Evolutionary conservation across 2,888 invertebrate genomes (phyloP), one percentile per base, ranked within the genome.

Genomic region (Napeogenes sylphis): DNA sequence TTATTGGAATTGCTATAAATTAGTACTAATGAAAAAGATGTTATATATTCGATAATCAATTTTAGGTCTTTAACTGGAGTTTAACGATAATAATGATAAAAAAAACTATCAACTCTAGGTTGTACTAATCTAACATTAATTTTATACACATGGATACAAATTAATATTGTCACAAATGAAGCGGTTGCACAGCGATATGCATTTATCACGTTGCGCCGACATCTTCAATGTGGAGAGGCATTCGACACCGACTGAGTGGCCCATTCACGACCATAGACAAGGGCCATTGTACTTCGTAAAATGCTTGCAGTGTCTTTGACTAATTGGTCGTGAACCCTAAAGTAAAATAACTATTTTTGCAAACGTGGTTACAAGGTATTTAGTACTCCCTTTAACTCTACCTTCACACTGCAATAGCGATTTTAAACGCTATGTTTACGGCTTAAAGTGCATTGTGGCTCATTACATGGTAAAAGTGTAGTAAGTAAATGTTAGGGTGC

Each of bases 211-310:
- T 70, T 80, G 84, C 81, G 77, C 66, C 82, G 84, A 81, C 82
- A 81, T 83, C 83, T 84, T 82, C 80, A 79, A 78, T 75, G 74
- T 78, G 70, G 74, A 85, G 85, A 77, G 81, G 82, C 74, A 78
- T 81, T 83, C 82, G 82, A 85, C 85, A 82, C 85, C 79, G 84
- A 73, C 85, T 79, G 86, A 86, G 86, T 82, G 83, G 82, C 75
- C 75, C 78, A 81, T 85, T 80, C 81, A 81, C 81, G 71, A 73
- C 70, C 77, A 78, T 71, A 80, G 79, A 81, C 80, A 79, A 83
- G 83, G 74, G 78, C 78, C 77, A 76, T 78, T 79, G 77, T 75
- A 73, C 72, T 70, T 74, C 76, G 72, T 80, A 79, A 81, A 82
- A 78, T 72, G 73, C 77, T 51, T 47, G 77, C 78, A 78, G 81